Evolutionary conservation across 2,113 vertebrate species (phyloP).

Genomic region (Podarcis raffonei): DNA sequence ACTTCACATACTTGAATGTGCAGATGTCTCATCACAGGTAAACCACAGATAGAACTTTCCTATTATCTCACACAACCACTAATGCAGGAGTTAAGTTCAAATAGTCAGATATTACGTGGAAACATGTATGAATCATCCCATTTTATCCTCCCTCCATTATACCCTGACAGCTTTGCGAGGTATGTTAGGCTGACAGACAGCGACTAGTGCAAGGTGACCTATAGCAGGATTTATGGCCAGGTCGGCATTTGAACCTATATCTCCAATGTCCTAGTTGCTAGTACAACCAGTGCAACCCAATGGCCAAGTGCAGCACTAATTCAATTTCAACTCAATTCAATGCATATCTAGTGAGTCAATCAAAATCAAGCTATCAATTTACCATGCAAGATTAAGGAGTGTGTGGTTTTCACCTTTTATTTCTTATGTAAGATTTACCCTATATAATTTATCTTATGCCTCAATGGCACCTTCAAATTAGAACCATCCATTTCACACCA

Average conservation of each 20-base stretch:
- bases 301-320: no score
- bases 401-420: background rate
- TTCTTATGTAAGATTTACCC: background rate
- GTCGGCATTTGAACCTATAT: no score
- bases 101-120: background rate
- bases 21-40: background rate
- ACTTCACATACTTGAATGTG: background rate
- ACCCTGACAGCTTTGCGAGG: no score
- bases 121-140: background rate
- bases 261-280: no score
- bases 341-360: background rate
- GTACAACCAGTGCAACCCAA: no score
- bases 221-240: no score
- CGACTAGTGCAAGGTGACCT: no score
- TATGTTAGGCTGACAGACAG: no score
- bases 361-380: background rate
- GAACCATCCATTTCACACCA: background rate
- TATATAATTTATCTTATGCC: accelerated
- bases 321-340: background rate
- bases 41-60: background rate
- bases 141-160: no score
- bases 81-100: background rate
- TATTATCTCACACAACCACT: background rate
- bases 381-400: background rate
- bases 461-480: background rate